These are phyloP conservation scores for Holothuria scabra DNA, from an alignment of 53 echinoderm and acorn worm genomes.

Conservation along the genomic window DNA sequence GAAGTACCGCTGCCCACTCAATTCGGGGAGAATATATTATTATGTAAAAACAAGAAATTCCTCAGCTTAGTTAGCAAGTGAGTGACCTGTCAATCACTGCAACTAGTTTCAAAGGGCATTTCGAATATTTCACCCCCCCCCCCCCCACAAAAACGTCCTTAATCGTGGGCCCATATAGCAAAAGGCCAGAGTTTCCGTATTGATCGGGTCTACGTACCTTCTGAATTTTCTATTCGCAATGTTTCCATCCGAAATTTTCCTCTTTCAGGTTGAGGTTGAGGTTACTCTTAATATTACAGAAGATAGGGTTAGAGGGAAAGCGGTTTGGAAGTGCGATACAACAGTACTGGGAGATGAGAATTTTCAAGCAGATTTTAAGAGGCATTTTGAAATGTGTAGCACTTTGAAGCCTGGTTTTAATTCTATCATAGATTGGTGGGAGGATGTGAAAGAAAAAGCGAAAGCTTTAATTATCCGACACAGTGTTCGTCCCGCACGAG, in stretches of 20 bases:
- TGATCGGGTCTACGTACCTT: neutral
- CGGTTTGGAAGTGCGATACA: slow-evolving; percentile 1
- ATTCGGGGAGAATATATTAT: too few species aligned
- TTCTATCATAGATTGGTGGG: slow-evolving; percentile 30
- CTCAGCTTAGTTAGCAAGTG: too few species aligned
- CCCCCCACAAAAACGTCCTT: too few species aligned
- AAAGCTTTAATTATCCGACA: neutral
- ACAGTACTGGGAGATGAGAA: neutral
- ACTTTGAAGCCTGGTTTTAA: neutral
- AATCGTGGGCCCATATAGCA: neutral
- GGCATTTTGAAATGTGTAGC: neutral
- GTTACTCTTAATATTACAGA: neutral
- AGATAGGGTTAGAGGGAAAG: neutral
- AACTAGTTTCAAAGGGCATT: too few species aligned
- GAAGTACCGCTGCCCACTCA: too few species aligned
- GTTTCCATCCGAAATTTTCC: neutral
- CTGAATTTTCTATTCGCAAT: too few species aligned
- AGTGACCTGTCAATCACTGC: too few species aligned
- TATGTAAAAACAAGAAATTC: too few species aligned
- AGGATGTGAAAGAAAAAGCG: neutral
- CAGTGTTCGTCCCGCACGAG: neutral
- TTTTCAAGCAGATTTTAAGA: slow-evolving; percentile 1
- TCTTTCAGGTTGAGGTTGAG: neutral
- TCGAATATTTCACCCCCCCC: too few species aligned
- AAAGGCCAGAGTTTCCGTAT: slow-evolving; percentile 1